phyloP scores from a whole-genome alignment of 2,113 vertebrate genomes.

The Corythaeola cristata region DNA sequence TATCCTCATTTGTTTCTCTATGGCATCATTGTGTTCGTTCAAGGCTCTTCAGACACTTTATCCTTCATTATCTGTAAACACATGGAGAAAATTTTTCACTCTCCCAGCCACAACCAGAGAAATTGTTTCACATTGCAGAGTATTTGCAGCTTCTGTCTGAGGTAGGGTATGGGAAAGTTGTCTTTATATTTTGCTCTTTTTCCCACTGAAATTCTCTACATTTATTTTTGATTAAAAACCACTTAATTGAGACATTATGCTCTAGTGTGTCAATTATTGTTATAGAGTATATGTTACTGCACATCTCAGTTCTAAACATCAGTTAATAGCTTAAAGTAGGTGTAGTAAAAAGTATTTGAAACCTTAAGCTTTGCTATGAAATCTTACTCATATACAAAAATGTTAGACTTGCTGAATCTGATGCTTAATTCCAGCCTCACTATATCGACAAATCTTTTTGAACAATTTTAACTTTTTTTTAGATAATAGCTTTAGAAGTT shows the following conservation, averaged over 20 bases:
- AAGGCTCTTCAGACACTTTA: neutral
- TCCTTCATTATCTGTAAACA: neutral
- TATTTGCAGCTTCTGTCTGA: neutral
- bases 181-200: neutral
- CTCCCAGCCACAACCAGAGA: neutral
- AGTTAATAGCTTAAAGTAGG: neutral
- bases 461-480: neutral
- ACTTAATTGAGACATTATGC: neutral
- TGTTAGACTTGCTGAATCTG: neutral
- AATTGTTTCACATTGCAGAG: neutral
- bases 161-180: fast-evolving
- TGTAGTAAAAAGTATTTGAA: neutral
- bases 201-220: neutral
- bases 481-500: neutral
- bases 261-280: neutral
- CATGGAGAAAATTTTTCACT: neutral
- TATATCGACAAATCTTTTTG: neutral
- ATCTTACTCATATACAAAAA: neutral
- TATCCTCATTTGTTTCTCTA: neutral
- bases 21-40: neutral
- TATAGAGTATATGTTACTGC: neutral
- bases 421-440: neutral
- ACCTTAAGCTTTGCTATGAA: neutral
- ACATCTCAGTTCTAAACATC: neutral
- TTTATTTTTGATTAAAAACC: neutral